Percentiles rank a stretch among this genome's conserved stretches.
These are phyloP conservation scores for Maniola hyperantus DNA, from an alignment of 2,888 invertebrate species.

Conservation along the genomic window DNA sequence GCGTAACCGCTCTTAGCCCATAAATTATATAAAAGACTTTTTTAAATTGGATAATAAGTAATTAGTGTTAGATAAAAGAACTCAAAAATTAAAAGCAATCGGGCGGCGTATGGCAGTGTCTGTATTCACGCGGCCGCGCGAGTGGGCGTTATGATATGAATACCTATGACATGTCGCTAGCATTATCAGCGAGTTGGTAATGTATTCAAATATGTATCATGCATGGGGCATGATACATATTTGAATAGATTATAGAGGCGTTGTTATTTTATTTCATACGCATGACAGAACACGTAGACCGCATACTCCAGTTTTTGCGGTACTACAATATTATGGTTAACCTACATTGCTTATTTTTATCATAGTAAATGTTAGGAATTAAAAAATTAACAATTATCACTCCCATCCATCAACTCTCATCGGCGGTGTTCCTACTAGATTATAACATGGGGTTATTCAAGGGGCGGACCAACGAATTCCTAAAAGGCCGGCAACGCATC, in stretches of 20 bases:
- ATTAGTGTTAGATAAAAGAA: neutral
- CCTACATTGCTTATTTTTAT: neutral
- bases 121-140: conserved; percentile 57
- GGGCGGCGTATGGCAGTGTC: conserved; percentile 1
- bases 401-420: too few relatives aligned
- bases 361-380: too few relatives aligned
- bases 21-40: too few relatives aligned
- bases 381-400: neutral
- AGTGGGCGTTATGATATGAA: conserved; percentile 78
- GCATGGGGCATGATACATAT: conserved; percentile 35
- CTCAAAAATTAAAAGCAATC: neutral
- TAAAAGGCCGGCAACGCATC: too few relatives aligned
- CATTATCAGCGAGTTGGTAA: conserved; percentile 79
- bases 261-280: conserved; percentile 20
- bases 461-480: too few relatives aligned
- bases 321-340: neutral
- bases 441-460: too few relatives aligned
- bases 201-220: conserved; percentile 83
- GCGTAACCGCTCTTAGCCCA: too few relatives aligned
- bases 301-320: conserved; percentile 3
- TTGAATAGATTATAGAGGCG: conserved; percentile 21
- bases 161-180: conserved; percentile 72
- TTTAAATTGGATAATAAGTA: neutral
- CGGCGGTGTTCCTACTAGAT: too few relatives aligned
- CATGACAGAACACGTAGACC: conserved; percentile 1